Evolutionary conservation across 2,113 vertebrate species (phyloP).

Genomic region (Colaptes auratus): DNA sequence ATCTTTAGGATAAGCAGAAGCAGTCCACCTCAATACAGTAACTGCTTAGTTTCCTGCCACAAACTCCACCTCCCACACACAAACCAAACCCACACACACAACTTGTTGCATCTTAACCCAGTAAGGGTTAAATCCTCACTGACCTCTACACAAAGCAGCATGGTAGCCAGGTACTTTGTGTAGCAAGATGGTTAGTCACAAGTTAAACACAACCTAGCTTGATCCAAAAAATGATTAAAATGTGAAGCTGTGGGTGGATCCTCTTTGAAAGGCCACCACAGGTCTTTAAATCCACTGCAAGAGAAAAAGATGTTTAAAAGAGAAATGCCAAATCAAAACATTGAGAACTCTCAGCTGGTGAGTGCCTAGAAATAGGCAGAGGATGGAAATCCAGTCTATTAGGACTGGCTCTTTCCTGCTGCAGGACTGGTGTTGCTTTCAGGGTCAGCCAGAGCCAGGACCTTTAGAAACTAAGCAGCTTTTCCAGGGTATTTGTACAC

Average conservation of each 20-base stretch:
- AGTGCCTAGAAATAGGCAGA: not conserved
- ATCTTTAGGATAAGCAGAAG: slow-evolving; percentile 21
- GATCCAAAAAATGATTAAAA: slow-evolving; percentile 14
- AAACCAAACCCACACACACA: not conserved
- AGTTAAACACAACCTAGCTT: not conserved
- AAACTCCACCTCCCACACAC: slow-evolving; percentile 4
- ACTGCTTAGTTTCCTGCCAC: slow-evolving; percentile 49
- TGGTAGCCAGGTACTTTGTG: slow-evolving; percentile 5
- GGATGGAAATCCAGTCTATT: slow-evolving; percentile 15
- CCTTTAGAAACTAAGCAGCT: not conserved
- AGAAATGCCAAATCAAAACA: slow-evolving; percentile 21
- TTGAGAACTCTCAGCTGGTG: not conserved
- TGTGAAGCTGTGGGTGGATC: not conserved
- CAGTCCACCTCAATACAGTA: not conserved
- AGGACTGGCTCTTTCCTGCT: slow-evolving; percentile 1
- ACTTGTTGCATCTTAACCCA: not conserved
- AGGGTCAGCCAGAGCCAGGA: not conserved
- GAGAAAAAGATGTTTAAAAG: slow-evolving; percentile 28
- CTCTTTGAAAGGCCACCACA: slow-evolving; percentile 10
- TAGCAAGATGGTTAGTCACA: not conserved
- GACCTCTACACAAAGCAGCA: not conserved
- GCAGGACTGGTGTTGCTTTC: not conserved
- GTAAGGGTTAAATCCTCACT: not conserved
- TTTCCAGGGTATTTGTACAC: not conserved
- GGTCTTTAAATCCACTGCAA: not conserved